These are phyloP conservation scores for Muschampia staudingeri DNA, from an alignment of 2,888 invertebrate species.

Conservation along the genomic window DNA sequence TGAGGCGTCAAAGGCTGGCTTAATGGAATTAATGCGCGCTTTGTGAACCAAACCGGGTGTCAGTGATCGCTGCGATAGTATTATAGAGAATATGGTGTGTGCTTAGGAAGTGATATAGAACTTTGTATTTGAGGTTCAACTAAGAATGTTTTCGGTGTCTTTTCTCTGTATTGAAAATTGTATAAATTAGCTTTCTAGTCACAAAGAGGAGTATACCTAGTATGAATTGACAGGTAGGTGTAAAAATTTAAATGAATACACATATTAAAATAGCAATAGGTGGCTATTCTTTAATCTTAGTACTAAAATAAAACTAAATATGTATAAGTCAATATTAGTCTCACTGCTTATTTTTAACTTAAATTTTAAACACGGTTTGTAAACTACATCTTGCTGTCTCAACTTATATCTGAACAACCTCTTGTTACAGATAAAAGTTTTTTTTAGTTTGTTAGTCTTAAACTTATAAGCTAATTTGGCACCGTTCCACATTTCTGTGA, in stretches of 20 bases:
- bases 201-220: too few relatives aligned
- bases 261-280: too few relatives aligned
- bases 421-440: conserved; percentile 30
- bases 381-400: not conserved
- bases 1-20: conserved; percentile 29
- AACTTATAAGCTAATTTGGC: conserved; percentile 45
- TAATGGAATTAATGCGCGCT: conserved; percentile 42
- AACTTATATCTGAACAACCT: conserved; percentile 18
- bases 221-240: too few relatives aligned
- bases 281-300: too few relatives aligned
- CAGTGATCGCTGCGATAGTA: not conserved
- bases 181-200: too few relatives aligned
- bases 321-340: too few relatives aligned
- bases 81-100: not conserved
- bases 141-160: too few relatives aligned
- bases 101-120: not conserved
- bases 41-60: conserved; percentile 28
- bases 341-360: too few relatives aligned
- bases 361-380: not conserved
- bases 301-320: too few relatives aligned
- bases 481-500: conserved; percentile 31
- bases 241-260: too few relatives aligned
- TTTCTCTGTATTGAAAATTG: too few relatives aligned
- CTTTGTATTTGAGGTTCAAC: not conserved
- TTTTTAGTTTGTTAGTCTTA: conserved; percentile 32